Percentiles rank a stretch among this genome's conserved stretches.
phyloP scores from a whole-genome alignment of 1,140 invertebrate genomes.

The Rhizoglyphus robini region DNA sequence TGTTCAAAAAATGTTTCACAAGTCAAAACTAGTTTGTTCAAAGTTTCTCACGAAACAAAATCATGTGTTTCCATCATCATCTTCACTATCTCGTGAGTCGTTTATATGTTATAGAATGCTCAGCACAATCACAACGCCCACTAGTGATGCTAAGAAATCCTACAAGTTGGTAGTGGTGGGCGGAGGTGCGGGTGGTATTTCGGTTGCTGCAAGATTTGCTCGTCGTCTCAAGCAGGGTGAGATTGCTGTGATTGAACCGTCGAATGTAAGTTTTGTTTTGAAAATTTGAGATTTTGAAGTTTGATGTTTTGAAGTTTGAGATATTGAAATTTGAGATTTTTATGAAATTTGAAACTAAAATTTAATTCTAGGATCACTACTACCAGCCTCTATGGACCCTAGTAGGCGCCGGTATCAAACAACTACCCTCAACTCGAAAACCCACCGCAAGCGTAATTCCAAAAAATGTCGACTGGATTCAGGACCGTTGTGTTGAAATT shows the following conservation, averaged over 20 bases:
- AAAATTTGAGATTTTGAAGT: too few relatives aligned
- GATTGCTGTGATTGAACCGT: slow-evolving; percentile 73
- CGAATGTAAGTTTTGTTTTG: slow-evolving; percentile 44
- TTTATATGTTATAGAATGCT: too few relatives aligned
- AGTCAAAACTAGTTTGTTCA: too few relatives aligned
- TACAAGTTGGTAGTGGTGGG: slow-evolving; percentile 81
- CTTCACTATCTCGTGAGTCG: too few relatives aligned
- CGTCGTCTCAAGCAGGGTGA: slow-evolving; percentile 41
- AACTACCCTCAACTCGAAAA: slow-evolving; percentile 46
- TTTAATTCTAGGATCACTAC: slow-evolving; percentile 82
- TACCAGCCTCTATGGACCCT: slow-evolving; percentile 92
- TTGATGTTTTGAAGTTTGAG: too few relatives aligned
- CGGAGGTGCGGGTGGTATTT: slow-evolving; percentile 83
- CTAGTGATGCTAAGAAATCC: background rate
- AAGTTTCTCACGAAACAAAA: too few relatives aligned
- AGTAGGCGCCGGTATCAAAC: slow-evolving; percentile 74
- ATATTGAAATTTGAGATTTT: too few relatives aligned
- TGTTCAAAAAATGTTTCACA: too few relatives aligned
- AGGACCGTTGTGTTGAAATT: slow-evolving; percentile 54
- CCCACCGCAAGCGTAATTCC: slow-evolving; percentile 58
- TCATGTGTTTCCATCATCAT: too few relatives aligned
- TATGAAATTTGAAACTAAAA: too few relatives aligned
- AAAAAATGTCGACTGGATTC: slow-evolving; percentile 57
- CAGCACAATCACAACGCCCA: too few relatives aligned
- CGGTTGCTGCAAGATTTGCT: slow-evolving; percentile 69